These are phyloP conservation scores for Callipepla californica DNA, from an alignment of 2,113 vertebrate species.

Conservation along the genomic window DNA sequence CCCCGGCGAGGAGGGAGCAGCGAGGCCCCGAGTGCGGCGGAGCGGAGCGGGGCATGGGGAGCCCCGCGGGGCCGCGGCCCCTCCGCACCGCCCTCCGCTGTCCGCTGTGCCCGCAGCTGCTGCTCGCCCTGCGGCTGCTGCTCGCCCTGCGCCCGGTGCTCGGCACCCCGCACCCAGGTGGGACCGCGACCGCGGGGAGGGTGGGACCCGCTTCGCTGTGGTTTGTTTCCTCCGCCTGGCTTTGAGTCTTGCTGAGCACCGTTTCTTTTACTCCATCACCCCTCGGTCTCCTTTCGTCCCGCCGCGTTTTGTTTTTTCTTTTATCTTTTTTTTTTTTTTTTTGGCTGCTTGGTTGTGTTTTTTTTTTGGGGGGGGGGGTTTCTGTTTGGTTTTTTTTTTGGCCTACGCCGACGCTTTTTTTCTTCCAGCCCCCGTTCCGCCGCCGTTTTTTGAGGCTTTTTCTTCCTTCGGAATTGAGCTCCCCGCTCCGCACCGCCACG, in stretches of 20 bases:
- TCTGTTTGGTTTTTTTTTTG: not conserved
- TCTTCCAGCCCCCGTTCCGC: not conserved
- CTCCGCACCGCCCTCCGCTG: constrained; percentile 55
- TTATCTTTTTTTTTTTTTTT: no score
- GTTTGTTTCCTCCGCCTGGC: not conserved
- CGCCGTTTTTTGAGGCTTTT: not conserved
- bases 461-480: not conserved
- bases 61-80: constrained; percentile 10
- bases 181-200: not conserved
- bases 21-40: not conserved
- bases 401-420: not conserved
- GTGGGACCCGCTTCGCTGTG: not conserved
- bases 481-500: not conserved
- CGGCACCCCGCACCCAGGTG: constrained; percentile 32
- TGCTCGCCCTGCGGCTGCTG: no score
- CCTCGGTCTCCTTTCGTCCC: not conserved
- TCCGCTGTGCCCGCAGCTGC: constrained; percentile 42
- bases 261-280: not conserved
- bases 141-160: not conserved
- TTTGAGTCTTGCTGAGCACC: not conserved
- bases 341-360: no score
- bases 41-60: constrained; percentile 49
- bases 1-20: not conserved
- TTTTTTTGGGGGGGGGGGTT: no score
- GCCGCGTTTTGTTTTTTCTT: not conserved